Base-by-base conservation (phyloP, 2,797 vertebrate genomes). In the Eospalax fontanierii region DNA sequence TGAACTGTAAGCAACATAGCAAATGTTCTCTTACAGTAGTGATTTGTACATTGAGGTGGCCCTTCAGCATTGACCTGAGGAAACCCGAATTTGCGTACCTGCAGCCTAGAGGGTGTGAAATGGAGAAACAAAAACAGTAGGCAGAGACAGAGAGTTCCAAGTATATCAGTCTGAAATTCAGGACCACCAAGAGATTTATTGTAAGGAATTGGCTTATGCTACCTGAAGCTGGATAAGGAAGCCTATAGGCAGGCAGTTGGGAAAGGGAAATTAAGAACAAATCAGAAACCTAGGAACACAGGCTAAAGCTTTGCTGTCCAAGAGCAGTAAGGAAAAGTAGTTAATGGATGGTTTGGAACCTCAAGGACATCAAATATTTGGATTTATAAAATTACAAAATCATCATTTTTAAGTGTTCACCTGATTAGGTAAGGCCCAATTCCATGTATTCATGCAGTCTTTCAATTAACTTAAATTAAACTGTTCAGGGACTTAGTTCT, bases 391-490 rank as follows among this genome's bases (percentile, higher is more conserved):
- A 26, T 82, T 63, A 94, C 19, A 46, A 57, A 90, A 87, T 38
- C 50, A 86, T 19, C 12, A 12, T 35, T 86, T 96, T 91, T 46
- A 81, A 90, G 33, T 38, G 75, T 15, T 92, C 22, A 50, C 38
- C 38, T 50, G n/a, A 61, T 63, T 76, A 90, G 46, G 68, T 88
- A 40, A 94, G 79, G 30, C n/a, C 73, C 61, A 88, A 35, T 30
- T 33, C 12, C 6, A 21, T 57, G 86, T 50, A 82, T 16, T 68
- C 6, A 66, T 35, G 15, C 16, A 30, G 6, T 57, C 93, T 92
- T 82, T 87, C 87, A 43, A 90, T 89, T 83, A 89, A 94, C 22
- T 93, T 93, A 71, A 91, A 96, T 66, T 54, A 11, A 79, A 18
- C 22, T 75, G 40, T 65, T 81, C n/a, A 70, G 40, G 35, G 65